Evolutionary conservation across 92 coral and sea anemone species (phyloP).

Genomic region (Diadumene lineata): DNA sequence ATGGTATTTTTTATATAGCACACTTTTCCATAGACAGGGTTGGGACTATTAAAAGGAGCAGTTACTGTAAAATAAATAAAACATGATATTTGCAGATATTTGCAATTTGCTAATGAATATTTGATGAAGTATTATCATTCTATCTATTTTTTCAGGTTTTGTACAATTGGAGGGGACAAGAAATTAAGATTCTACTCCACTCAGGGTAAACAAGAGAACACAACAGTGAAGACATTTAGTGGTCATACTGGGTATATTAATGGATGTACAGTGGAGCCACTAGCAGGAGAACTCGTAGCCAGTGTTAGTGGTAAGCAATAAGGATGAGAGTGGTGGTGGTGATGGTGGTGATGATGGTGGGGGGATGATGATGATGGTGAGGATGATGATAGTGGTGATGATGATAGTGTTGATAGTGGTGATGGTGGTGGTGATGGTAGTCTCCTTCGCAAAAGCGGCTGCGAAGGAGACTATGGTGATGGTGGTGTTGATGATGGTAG

Average conservation of each 20-base stretch:
- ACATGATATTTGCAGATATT: too few relatives aligned
- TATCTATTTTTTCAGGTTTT: conserved; percentile 57
- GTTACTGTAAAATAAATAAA: too few relatives aligned
- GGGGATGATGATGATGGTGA: background rate
- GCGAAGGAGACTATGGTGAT: background rate
- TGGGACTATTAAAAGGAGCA: too few relatives aligned
- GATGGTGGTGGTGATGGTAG: background rate
- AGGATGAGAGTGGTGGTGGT: background rate
- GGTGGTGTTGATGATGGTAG: background rate
- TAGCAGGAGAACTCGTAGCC: conserved; percentile 74
- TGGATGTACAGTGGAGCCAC: conserved; percentile 83
- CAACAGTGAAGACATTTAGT: conserved; percentile 70
- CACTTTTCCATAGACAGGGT: too few relatives aligned
- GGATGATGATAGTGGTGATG: conserved; percentile 10
- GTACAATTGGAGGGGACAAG: conserved; percentile 91
- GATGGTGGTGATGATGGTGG: background rate
- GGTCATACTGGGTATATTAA: conserved; percentile 91
- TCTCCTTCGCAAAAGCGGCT: background rate
- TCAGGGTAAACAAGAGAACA: conserved; percentile 57
- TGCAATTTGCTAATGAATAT: too few relatives aligned
- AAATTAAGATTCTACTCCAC: conserved; percentile 73
- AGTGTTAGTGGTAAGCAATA: conserved; percentile 83
- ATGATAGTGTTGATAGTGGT: background rate
- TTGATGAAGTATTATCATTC: too few relatives aligned
- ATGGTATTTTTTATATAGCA: too few relatives aligned